Evolutionary conservation across 2,113 vertebrate species (phyloP), one percentile per base, ranked within the genome.

Genomic region (Arothron firmamentum): DNA sequence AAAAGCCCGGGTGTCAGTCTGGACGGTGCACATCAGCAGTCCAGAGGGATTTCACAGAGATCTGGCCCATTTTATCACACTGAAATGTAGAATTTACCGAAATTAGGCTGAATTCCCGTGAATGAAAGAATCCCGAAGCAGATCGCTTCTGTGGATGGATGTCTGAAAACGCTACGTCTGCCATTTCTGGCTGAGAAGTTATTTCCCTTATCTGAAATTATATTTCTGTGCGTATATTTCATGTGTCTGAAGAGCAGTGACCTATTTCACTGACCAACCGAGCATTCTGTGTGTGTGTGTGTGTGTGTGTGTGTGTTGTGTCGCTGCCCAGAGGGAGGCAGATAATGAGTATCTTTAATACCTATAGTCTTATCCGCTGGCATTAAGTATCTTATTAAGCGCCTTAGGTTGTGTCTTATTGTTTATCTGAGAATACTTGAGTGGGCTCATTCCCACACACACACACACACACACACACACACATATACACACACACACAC

Each of bases 331-430:
- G 34, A 38, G 34, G 34, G 34, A 38, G 34, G 34, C 11, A 38
- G 34, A 38, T 38, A 38, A 38, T 38, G 34, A 38, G 34, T 66
- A 70, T 72, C 75, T 60, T 55, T 81, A 86, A 82, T 84, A 84
- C 84, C 82, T 81, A 62, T 46, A 60, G 47, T 72, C 68, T 81
- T 77, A 86, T 86, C 84, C 82, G 43, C 43, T 68, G 79, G 87
- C 69, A 84, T 88, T 88, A 87, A 75, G 62, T 52, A 52, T 79
- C 76, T 80, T 81, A 85, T 88, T 86, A 87, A 75, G 53, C 51
- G 72, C 78, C 77, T 86, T 68, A 64, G 67, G 65, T 65, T 77
- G 48, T 16, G 6, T 72, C 65, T 82, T 64, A 70, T 77, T 77
- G 77, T 85, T 78, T 82, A 77, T 81, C 66, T 87, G 87, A 85